Conservation (phyloP, 1,140 invertebrate genomes). For the Gonioctena quinquepunctata region DNA sequence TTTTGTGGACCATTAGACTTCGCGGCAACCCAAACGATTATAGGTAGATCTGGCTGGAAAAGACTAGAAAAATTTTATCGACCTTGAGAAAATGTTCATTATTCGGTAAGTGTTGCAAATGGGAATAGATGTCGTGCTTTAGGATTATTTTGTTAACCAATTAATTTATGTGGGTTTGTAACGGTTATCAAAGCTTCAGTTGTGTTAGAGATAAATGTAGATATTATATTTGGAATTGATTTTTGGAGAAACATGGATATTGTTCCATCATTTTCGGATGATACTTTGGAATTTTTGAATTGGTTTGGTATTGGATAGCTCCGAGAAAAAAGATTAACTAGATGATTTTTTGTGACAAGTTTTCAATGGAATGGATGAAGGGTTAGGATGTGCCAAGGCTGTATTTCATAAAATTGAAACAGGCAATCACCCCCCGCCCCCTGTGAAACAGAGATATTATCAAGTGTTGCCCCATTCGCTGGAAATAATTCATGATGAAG, state of each 20-base stretch:
- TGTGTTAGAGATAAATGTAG: constrained; percentile 1
- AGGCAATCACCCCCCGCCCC: not conserved
- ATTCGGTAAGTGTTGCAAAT: not conserved
- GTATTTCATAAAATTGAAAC: not conserved
- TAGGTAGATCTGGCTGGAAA: not conserved
- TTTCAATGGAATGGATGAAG: not conserved
- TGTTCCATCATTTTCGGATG: not conserved
- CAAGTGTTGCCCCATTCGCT: constrained; percentile 31
- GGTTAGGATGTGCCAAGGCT: not conserved
- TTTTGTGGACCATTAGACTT: not conserved
- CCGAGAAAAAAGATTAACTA: not conserved
- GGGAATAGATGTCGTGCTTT: not conserved
- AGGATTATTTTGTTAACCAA: not conserved
- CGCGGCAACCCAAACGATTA: not conserved
- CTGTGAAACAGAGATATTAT: constrained; percentile 23
- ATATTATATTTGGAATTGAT: constrained; percentile 7
- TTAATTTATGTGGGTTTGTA: not conserved
- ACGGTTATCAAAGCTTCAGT: not conserved
- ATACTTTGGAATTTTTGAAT: not conserved
- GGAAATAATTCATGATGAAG: constrained; percentile 29
- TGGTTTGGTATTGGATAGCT: not conserved
- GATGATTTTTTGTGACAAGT: not conserved
- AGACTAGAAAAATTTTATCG: not conserved
- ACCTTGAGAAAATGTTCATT: not conserved
- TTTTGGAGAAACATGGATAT: not conserved